phyloP scores from a whole-genome alignment of 2,797 vertebrate species.

The Chromis chromis region DNA sequence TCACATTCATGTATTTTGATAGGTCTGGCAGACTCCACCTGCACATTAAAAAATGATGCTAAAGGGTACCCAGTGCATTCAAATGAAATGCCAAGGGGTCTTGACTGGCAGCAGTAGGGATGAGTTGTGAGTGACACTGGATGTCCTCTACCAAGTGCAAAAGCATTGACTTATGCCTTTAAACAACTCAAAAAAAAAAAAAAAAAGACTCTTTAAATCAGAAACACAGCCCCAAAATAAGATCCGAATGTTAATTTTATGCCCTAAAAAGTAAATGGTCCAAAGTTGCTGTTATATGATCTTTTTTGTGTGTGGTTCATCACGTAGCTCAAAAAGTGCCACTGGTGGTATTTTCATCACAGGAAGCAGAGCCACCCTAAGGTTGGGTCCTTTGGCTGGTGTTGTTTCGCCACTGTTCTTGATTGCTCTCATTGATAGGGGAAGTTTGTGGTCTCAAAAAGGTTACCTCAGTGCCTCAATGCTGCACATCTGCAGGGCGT shows the following conservation, averaged over 20 bases:
- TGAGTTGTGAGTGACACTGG: too few relatives aligned
- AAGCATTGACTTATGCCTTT: background rate
- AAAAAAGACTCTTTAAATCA: background rate
- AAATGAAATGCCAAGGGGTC: too few relatives aligned
- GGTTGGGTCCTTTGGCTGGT: conserved; percentile 35
- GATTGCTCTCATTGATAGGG: conserved; percentile 65
- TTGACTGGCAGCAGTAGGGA: too few relatives aligned
- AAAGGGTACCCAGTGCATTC: too few relatives aligned
- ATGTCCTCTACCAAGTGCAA: background rate
- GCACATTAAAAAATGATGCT: too few relatives aligned
- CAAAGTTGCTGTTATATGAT: background rate
- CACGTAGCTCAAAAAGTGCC: background rate
- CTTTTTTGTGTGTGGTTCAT: conserved; percentile 7
- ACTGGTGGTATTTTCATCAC: conserved; percentile 52
- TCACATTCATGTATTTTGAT: too few relatives aligned
- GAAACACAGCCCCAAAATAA: background rate
- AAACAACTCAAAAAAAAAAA: background rate
- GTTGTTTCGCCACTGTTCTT: conserved; percentile 61
- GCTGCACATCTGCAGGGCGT: conserved; percentile 62
- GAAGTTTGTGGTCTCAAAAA: conserved; percentile 81
- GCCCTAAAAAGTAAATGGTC: background rate
- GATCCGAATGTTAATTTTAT: background rate
- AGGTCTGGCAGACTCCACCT: too few relatives aligned
- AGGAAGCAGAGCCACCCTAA: conserved; percentile 76
- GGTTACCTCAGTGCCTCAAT: conserved; percentile 58